Evolutionary conservation across 2,888 invertebrate species (phyloP).

Genomic region (Diadromus collaris): DNA sequence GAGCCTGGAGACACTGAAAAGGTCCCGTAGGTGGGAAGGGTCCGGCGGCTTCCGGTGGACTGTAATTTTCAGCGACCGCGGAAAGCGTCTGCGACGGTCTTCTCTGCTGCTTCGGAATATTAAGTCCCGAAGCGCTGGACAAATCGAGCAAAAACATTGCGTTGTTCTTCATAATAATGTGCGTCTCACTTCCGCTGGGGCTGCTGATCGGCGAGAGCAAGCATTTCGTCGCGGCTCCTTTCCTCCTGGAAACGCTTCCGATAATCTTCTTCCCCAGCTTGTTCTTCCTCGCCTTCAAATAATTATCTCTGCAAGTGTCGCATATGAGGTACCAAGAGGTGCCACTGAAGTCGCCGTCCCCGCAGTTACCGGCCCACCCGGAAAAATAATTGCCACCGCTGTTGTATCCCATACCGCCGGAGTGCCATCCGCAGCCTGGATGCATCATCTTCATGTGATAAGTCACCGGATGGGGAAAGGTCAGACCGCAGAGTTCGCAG

Average conservation of each 20-base stretch:
- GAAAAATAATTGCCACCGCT: slow-evolving; percentile 93
- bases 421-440: slow-evolving; percentile 94
- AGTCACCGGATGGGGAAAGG: slow-evolving; percentile 90
- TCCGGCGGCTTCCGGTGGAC: slow-evolving; percentile 81
- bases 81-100: slow-evolving; percentile 80
- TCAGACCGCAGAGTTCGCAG: slow-evolving; percentile 94
- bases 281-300: slow-evolving; percentile 79
- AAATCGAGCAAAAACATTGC: slow-evolving; percentile 96
- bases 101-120: slow-evolving; percentile 78
- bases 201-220: slow-evolving; percentile 76
- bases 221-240: slow-evolving; percentile 66
- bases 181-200: slow-evolving; percentile 80
- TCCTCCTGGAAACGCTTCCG: slow-evolving; percentile 71
- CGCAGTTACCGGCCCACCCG: slow-evolving; percentile 94
- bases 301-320: slow-evolving; percentile 93
- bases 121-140: slow-evolving; percentile 87
- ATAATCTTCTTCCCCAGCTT: slow-evolving; percentile 75
- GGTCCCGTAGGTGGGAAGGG: slow-evolving; percentile 83
- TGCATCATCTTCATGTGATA: slow-evolving; percentile 96
- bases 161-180: slow-evolving; percentile 94
- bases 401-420: slow-evolving; percentile 95
- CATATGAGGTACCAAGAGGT: slow-evolving; percentile 97
- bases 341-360: slow-evolving; percentile 90
- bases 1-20: slow-evolving; percentile 83
- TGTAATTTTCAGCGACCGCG: slow-evolving; percentile 82